These are phyloP conservation scores for Dynastes tityus DNA, from an alignment of 2,888 invertebrate genomes.

Conservation along the genomic window DNA sequence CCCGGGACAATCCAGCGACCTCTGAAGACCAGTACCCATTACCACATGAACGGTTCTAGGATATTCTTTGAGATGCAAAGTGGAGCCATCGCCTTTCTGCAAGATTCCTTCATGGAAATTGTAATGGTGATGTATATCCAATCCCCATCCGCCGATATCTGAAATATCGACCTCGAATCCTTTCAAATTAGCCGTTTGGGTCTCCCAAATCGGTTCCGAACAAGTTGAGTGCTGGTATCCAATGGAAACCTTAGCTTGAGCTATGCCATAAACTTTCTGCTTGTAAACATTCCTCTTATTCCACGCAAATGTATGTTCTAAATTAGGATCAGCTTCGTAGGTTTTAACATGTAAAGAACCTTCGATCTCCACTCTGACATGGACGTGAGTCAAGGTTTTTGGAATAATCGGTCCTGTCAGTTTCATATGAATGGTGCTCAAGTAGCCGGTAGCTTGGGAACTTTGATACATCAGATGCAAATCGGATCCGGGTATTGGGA, in stretches of 20 bases:
- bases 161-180: constrained; percentile 98
- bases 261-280: constrained; percentile 93
- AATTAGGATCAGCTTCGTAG: constrained; percentile 96
- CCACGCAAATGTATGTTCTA: constrained; percentile 98
- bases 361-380: constrained; percentile 93
- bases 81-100: constrained; percentile 96
- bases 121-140: constrained; percentile 98
- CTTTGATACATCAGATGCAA: constrained; percentile 96
- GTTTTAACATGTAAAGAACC: constrained; percentile 93
- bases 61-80: constrained; percentile 93
- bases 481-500: constrained; percentile 94
- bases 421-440: constrained; percentile 93
- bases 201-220: constrained; percentile 92
- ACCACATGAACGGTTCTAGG: constrained; percentile 92
- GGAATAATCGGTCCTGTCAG: constrained; percentile 88
- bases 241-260: constrained; percentile 89
- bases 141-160: constrained; percentile 97
- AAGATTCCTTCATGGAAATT: constrained; percentile 98
- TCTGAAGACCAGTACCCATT: constrained; percentile 92
- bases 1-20: constrained; percentile 89
- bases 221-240: constrained; percentile 96
- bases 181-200: constrained; percentile 92
- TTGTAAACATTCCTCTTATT: constrained; percentile 98
- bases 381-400: constrained; percentile 87
- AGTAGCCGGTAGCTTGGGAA: constrained; percentile 93